Evolutionary conservation across 2,888 invertebrate genomes (phyloP).

Genomic region (Holacanthella duospinosa): DNA sequence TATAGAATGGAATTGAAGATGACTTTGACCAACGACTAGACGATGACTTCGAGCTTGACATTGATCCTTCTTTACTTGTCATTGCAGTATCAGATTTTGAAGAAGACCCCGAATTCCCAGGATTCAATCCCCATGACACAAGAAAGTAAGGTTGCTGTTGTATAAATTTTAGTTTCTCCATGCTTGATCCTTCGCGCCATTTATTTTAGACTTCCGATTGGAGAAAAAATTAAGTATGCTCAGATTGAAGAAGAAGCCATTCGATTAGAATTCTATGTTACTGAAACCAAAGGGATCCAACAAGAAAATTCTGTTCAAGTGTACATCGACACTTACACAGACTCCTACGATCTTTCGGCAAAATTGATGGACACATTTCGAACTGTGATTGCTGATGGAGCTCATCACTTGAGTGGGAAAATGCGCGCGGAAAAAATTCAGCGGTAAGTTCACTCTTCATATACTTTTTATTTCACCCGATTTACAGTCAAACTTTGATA

Average conservation of each 20-base stretch:
- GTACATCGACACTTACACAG: slow-evolving; percentile 47
- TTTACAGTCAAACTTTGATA: background rate
- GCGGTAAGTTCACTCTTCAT: slow-evolving; percentile 40
- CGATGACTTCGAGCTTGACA: background rate
- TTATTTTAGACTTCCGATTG: slow-evolving; percentile 10
- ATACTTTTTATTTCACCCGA: background rate
- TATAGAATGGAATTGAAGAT: too few relatives aligned
- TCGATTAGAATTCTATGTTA: slow-evolving; percentile 39
- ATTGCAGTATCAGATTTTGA: slow-evolving; percentile 1
- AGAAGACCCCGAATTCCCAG: slow-evolving; percentile 19
- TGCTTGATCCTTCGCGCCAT: background rate
- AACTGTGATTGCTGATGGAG: slow-evolving; percentile 46
- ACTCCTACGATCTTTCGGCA: slow-evolving; percentile 49
- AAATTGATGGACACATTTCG: slow-evolving; percentile 46
- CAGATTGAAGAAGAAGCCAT: slow-evolving; percentile 46
- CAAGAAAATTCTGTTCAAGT: slow-evolving; percentile 41
- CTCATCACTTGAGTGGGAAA: slow-evolving; percentile 51
- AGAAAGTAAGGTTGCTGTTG: slow-evolving; percentile 6
- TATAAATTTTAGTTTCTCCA: background rate
- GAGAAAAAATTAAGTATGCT: slow-evolving; percentile 40
- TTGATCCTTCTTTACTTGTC: background rate
- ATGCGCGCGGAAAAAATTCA: slow-evolving; percentile 53
- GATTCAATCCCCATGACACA: slow-evolving; percentile 12
- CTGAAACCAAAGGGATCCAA: slow-evolving; percentile 41
- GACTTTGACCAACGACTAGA: background rate